Evolutionary conservation across 2,113 vertebrate species (phyloP).

Genomic region (Scalopus aquaticus): DNA sequence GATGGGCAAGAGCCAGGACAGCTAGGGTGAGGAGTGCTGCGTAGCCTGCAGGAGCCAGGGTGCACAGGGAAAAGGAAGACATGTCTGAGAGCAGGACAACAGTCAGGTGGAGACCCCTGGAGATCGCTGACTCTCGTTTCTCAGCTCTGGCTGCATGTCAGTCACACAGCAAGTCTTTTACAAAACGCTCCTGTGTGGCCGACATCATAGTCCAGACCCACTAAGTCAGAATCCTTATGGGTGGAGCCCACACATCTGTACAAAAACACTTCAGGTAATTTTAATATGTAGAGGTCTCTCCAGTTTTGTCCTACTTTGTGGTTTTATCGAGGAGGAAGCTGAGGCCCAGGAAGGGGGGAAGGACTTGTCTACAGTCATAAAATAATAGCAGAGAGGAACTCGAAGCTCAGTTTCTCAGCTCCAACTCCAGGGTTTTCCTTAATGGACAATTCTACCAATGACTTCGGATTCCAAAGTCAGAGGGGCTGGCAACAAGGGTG

Average conservation of each 20-base stretch:
- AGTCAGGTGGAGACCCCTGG: background rate
- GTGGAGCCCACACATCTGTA: background rate
- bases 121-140: background rate
- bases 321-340: conserved; percentile 31
- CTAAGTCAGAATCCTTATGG: background rate
- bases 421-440: background rate
- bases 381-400: background rate
- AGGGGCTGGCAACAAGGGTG: background rate
- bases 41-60: background rate
- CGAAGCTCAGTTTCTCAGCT: conserved; percentile 11
- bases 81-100: conserved; percentile 4
- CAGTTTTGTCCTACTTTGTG: background rate
- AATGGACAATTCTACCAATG: background rate
- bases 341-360: background rate
- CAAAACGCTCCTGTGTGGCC: background rate
- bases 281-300: background rate
- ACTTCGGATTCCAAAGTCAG: background rate
- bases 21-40: background rate
- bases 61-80: background rate
- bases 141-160: background rate
- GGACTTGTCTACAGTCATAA: background rate
- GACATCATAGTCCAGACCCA: background rate
- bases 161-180: conserved; percentile 6
- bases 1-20: background rate
- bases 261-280: background rate